Percentiles rank a stretch among this genome's conserved stretches.
These are phyloP conservation scores for Anseranas semipalmata DNA, from an alignment of 2,113 vertebrate species.

Conservation along the genomic window DNA sequence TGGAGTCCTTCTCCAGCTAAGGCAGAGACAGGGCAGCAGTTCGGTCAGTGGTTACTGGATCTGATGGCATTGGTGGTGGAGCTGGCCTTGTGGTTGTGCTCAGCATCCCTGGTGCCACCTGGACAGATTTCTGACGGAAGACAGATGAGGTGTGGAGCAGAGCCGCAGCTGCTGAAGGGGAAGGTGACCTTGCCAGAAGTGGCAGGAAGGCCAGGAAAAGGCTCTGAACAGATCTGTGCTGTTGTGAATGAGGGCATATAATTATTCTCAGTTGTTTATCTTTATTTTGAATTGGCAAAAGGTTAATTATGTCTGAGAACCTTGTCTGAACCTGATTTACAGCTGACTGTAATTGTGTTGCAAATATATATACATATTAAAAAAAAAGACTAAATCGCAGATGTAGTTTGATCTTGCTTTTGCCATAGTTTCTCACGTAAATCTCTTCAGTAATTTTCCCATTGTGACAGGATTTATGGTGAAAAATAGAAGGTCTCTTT, in stretches of 20 bases:
- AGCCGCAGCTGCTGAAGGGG: neutral
- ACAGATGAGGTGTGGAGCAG: neutral
- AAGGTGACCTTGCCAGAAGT: neutral
- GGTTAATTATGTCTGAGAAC: slow-evolving; percentile 6
- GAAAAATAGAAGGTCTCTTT: slow-evolving; percentile 19
- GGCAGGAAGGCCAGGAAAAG: neutral
- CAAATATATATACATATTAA: neutral
- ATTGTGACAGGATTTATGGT: slow-evolving; percentile 25
- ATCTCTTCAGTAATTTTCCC: slow-evolving; percentile 23
- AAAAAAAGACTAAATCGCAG: neutral
- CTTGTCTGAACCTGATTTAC: slow-evolving; percentile 13
- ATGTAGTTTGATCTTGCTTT: neutral
- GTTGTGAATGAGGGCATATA: neutral
- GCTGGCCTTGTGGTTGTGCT: neutral
- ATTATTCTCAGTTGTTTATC: neutral
- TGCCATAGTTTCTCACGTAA: slow-evolving; percentile 9
- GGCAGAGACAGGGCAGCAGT: neutral
- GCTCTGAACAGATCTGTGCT: neutral
- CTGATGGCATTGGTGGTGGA: neutral
- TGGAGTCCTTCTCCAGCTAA: neutral
- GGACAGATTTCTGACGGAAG: neutral
- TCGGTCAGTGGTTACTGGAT: neutral
- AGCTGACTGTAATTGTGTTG: neutral
- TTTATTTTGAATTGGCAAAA: neutral
- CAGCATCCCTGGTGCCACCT: neutral